Base-by-base conservation (phyloP, 1,140 invertebrate species). In the Apis florea region DNA sequence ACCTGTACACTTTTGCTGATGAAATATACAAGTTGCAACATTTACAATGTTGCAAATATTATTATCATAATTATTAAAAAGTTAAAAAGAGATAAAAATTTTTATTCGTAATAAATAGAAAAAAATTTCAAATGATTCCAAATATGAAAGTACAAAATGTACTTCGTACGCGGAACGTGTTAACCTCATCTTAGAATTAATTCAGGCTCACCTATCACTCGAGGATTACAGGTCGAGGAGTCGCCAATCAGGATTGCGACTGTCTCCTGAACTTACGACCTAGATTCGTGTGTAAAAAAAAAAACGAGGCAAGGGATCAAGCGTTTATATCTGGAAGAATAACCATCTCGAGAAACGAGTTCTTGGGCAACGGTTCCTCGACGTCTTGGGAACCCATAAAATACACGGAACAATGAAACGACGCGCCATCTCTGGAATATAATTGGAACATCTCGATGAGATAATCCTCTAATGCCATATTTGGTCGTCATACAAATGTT, bases 251-350 rank as follows among this genome's bases (percentile, higher is more conserved):
- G 26, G 74, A 70, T 59, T 15, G 63, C n/a, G 59, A 76, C 12
- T n/a, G 58, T 66, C 40, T 75, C 66, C 78, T 88, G 87, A 88
- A 88, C 87, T 88, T 88, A 79, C 77, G 86, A 84, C 87, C 87
- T 56, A 88, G 63, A 83, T 88, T 54, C 70, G 49, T 17, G 68
- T 10, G 49, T 79, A 82, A 81, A 79, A 77, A 58, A n/a, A 56
- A 66, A 47, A n/a, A 26, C 49, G n/a, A 40, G 4, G 17, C 56
- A 47, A 47, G 58, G 51, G 40, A 70, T 54, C 24, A 26, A 31
- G 56, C 13, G 63, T 56, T n/a, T 56, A 79, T 59, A 79, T 71
- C 17, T 49, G 1, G 54, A 76, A 19, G 53, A 68, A 69, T 21
- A 3, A 61, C 19, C 47, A 24, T 69, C 53, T 1, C 12, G 17